Base-by-base conservation (phyloP, 2,888 invertebrate species). In the Muschampia staudingeri region DNA sequence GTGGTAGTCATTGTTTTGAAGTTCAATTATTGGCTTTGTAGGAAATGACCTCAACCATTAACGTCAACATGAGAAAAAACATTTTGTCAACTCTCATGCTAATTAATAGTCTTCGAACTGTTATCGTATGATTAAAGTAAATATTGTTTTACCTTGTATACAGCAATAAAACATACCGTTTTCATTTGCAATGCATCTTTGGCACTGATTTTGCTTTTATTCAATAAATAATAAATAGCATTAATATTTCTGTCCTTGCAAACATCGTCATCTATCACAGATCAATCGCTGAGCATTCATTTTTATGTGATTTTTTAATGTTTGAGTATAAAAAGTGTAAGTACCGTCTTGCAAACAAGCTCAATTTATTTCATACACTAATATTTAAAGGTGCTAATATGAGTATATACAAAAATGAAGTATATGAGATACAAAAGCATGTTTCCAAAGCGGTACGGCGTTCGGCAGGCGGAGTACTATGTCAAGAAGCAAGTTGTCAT, bases 181-280 rank as follows among this genome's bases (percentile, higher is more conserved):
- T 81, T 85, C 40, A 93, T 94, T 93, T 93, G 91, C 95, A 96
- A 96, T 96, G 96, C 96, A 90, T 95, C 96, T 95, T 95, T 95
- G 94, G 96, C 96, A 96, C 93, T 96, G 95, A 92, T 90, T 94
- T 92, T 96, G 95, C 96, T 90, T 95, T 95, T 95, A 95, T 94
- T 94, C 85, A 89, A 91, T 91, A 91, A 92, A 91, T 91, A 92
- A 93, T 93, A 93, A 92, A 93, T 93, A 93, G 87, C 88, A 92
- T 90, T 92, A 92, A 92, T 90, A 91, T 92, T 92, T 90, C 89
- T 89, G 92, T 91, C 91, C 87, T 88, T 91, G 86, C 91, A 90
- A 93, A 93, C 92, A 91, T 92, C 89, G 84, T 83, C 67, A 92
- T 91, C 80, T 97, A 97, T 92, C 97, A 97, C 91, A 97, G 97